Conservation (phyloP, 2,888 invertebrate genomes). For the Stegana nigrithorax region DNA sequence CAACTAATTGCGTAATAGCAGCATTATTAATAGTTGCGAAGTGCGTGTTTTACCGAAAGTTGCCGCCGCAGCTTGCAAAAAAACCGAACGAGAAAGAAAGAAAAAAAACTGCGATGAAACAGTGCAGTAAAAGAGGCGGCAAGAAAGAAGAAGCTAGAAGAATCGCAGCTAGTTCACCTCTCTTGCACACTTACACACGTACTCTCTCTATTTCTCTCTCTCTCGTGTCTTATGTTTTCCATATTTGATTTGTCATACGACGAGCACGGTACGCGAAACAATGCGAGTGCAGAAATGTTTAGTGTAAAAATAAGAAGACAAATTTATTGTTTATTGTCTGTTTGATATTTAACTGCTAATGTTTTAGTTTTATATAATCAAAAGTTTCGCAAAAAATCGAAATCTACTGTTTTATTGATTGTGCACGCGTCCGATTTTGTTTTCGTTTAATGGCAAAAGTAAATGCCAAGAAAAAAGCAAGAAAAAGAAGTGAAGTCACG, state of each 20-base stretch:
- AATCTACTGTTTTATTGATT: constrained; percentile 39
- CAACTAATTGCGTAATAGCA: constrained; percentile 32
- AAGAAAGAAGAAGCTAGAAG: constrained; percentile 51
- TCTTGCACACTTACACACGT: constrained; percentile 15
- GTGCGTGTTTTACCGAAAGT: constrained; percentile 46
- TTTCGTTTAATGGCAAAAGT: too few relatives aligned
- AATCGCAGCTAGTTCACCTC: constrained; percentile 23
- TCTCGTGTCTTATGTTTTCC: constrained; percentile 12
- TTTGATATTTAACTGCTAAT: too few relatives aligned
- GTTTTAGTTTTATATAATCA: constrained; percentile 31
- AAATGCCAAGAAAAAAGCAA: not conserved
- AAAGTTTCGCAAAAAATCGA: too few relatives aligned
- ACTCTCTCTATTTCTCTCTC: not conserved
- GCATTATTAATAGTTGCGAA: constrained; percentile 48
- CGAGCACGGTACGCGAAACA: not conserved
- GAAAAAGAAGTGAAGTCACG: constrained; percentile 35
- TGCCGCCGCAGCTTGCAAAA: constrained; percentile 21
- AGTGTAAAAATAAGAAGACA: constrained; percentile 24
- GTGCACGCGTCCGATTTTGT: constrained; percentile 22
- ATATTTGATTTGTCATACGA: constrained; percentile 38
- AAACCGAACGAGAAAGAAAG: constrained; percentile 26
- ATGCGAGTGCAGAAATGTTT: not conserved
- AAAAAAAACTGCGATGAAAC: constrained; percentile 48
- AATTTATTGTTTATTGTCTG: too few relatives aligned
- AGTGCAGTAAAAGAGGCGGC: constrained; percentile 56